Percentiles rank a stretch among this genome's conserved stretches.
Conservation (phyloP, 1,140 invertebrate genomes). For the Drosophila sp. region DNA sequence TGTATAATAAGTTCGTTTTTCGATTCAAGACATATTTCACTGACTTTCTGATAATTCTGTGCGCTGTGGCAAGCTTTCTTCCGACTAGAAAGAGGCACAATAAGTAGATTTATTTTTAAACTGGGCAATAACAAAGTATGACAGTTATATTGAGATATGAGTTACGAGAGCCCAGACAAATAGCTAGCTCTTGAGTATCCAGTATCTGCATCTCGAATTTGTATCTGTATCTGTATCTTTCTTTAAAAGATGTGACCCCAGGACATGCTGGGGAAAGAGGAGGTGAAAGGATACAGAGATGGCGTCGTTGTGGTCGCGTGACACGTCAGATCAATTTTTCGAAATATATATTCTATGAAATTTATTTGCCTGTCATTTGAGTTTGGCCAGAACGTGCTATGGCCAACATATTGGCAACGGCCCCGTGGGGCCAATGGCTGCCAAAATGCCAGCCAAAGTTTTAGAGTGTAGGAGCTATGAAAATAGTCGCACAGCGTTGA, state of each 20-base stretch:
- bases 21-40: no score
- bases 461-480: conserved; percentile 1
- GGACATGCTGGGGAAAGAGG: neutral
- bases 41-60: no score
- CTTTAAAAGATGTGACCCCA: neutral
- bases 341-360: conserved; percentile 80
- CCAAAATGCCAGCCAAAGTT: conserved; percentile 4
- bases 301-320: conserved; percentile 49
- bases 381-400: conserved; percentile 78
- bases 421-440: conserved; percentile 69
- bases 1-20: no score
- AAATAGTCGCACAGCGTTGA: conserved; percentile 51
- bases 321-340: conserved; percentile 81
- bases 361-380: conserved; percentile 83
- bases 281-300: neutral
- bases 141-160: no score
- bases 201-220: neutral
- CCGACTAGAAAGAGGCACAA: no score
- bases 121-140: no score
- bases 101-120: no score
- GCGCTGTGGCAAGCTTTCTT: no score
- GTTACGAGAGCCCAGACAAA: neutral
- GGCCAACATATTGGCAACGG: conserved; percentile 69
- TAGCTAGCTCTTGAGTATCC: neutral
- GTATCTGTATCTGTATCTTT: neutral